Conservation (phyloP, 2,888 invertebrate species). For the Athalia rosae region DNA sequence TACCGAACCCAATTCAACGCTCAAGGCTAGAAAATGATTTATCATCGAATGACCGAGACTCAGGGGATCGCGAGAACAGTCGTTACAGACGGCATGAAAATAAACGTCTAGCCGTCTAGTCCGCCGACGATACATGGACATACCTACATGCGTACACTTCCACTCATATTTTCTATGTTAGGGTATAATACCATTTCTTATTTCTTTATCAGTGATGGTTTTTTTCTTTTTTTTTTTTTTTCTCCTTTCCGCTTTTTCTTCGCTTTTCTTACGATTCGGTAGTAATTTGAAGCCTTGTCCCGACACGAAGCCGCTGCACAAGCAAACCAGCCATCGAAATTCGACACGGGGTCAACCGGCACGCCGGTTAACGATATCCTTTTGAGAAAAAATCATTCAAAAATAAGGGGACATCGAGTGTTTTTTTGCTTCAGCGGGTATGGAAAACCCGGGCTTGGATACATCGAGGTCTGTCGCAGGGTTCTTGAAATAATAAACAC, state of each 20-base stretch:
- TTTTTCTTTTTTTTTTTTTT: background rate
- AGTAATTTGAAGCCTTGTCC: constrained; percentile 39
- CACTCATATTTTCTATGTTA: constrained; percentile 10
- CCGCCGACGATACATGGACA: background rate
- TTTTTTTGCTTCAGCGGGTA: constrained; percentile 38
- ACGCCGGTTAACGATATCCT: constrained; percentile 37
- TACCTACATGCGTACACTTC: background rate
- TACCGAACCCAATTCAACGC: background rate
- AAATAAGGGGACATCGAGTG: constrained; percentile 41
- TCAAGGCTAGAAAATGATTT: constrained; percentile 25
- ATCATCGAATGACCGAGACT: constrained; percentile 22
- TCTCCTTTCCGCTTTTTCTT: background rate
- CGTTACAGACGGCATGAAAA: constrained; percentile 26
- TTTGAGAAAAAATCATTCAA: constrained; percentile 41
- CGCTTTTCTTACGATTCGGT: background rate
- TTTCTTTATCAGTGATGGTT: too few relatives aligned
- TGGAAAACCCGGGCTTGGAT: constrained; percentile 15
- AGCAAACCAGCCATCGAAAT: constrained; percentile 22
- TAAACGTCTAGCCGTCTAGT: constrained; percentile 29
- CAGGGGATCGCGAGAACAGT: constrained; percentile 12
- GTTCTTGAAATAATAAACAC: constrained; percentile 45
- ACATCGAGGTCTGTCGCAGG: constrained; percentile 39
- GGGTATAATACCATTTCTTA: constrained; percentile 19
- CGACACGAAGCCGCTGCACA: constrained; percentile 7
- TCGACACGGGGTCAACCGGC: constrained; percentile 36